Base-by-base conservation (phyloP, 2,888 invertebrate genomes). In the Cantharis rufa region DNA sequence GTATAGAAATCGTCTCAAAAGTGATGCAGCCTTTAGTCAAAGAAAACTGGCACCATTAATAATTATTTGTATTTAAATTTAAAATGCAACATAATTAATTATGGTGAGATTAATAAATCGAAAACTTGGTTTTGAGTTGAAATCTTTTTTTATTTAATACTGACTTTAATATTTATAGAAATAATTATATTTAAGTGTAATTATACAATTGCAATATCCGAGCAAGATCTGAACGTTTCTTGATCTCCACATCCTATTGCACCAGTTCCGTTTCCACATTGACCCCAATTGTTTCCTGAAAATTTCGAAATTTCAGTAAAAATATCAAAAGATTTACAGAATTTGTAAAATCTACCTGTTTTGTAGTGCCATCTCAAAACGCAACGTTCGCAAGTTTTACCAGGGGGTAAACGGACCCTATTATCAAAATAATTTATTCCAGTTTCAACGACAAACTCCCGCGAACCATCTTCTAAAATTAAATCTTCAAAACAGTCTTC, bases 151-250 rank as follows among this genome's bases (percentile, higher is more conserved):
- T 2, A 1, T 48, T 48, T 66, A 3, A 66, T 21, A 15, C 10
- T 63, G 16, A 63, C 18, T 63, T 10, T 10, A 63, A 16, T 4
- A n/a, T 48, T n/a, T 63, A 63, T 18, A 63, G 10, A 63, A 10
- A 11, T 7, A 10, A 15, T 7, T 18, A 10, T 10, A 11, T 63
- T 16, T 63, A 16, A 13, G 16, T 63, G 3, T n/a, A 32, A 71
- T 81, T 83, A 84, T 66, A 79, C 70, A 76, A 87, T 87, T 13
- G 83, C 71, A 76, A 89, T 86, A 82, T 89, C 88, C 48, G 88
- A 85, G 79, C 88, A 89, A 4, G 86, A 85, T 28, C 87, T 82
- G 83, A 88, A 88, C 0, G 84, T 86, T 82, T 88, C 88, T 81
- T 88, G 88, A 4, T 84, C 82, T 18, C 88, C 88, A 81, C 88